Base-by-base conservation (phyloP, 2,113 vertebrate genomes). In the Chionis minor region DNA sequence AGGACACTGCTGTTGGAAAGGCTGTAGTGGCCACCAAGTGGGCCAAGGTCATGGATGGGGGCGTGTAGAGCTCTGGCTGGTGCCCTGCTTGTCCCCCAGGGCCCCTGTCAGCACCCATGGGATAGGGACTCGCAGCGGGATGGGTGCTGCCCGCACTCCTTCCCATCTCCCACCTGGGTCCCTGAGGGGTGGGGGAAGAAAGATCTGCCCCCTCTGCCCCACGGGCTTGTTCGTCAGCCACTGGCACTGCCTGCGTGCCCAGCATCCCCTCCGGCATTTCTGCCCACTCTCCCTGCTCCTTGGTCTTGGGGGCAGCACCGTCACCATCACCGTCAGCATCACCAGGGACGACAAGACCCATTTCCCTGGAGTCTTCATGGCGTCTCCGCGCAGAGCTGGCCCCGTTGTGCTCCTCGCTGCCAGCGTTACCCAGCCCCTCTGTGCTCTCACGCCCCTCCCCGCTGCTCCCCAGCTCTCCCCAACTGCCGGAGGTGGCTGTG, bases 171-270 rank as follows among this genome's bases (percentile, higher is more conserved):
- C 55, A 38, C 8, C 23, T 7, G 0, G 1, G 44, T 23, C 8
- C 54, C 20, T 4, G 79, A 0, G 0, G 40, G 4, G 86, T 88
- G 72, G 94, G 73, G 44, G 49, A 63, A 62, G 77, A 19, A 19
- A 33, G 66, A 14, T 8, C 20, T 65, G 47, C 30, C 22, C 23
- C n/a, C 8, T 44, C 59, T 15, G 61, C 33, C 20, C 73, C 83
- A 3, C 0, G 61, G 71, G 30, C 12, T 2, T 12, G 88, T 38
- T 63, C 12, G 0, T 30, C 0, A 1, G 35, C 42, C 5, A 2
- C n/a, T 0, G 8, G 8, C 0, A 1, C 18, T 8, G 54, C 0
- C 1, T 10, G 21, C 0, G 1, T 58, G 65, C 13, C 69, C 1
- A 1, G 4, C 4, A 3, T 1, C 52, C 26, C 19, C 38, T 14